A percentile compares a stretch with the other conserved stretches of the same genome.
phyloP scores from a whole-genome alignment of 2,113 vertebrate genomes.

The Anhinga anhinga region DNA sequence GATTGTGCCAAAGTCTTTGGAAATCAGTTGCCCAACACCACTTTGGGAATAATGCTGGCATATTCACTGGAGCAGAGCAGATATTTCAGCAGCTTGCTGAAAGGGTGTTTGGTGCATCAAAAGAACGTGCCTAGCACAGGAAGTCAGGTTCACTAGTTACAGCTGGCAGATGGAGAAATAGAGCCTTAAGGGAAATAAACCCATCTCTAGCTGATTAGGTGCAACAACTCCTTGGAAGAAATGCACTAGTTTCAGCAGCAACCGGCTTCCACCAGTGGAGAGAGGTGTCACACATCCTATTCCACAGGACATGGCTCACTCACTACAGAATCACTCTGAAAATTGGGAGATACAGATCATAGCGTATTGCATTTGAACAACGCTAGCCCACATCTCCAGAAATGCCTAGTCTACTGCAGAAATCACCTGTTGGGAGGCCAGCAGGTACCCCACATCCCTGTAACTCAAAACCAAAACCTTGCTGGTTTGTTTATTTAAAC shows the following conservation, averaged over 20 bases:
- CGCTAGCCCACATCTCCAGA: neutral
- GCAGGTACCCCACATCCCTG: neutral
- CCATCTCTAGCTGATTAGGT: neutral
- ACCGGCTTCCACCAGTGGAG: neutral
- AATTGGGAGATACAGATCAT: neutral
- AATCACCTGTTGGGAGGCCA: neutral
- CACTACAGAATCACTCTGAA: neutral
- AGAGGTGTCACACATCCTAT: neutral
- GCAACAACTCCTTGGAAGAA: neutral
- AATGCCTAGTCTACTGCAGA: neutral
- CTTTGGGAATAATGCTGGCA: neutral
- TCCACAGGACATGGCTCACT: neutral
- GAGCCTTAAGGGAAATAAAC: neutral
- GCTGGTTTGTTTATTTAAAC: neutral
- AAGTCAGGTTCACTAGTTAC: neutral
- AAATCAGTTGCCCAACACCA: neutral
- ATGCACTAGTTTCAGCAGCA: neutral
- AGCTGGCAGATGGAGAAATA: neutral
- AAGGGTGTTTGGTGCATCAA: neutral
- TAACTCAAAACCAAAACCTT: neutral
- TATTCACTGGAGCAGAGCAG: neutral
- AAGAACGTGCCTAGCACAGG: neutral
- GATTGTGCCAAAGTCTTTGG: neutral
- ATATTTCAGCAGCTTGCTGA: neutral
- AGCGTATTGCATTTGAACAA: neutral